A percentile compares a stretch with the other conserved stretches of the same genome.
phyloP scores from a whole-genome alignment of 2,113 vertebrate species.

The Salvelinus namaycush region DNA sequence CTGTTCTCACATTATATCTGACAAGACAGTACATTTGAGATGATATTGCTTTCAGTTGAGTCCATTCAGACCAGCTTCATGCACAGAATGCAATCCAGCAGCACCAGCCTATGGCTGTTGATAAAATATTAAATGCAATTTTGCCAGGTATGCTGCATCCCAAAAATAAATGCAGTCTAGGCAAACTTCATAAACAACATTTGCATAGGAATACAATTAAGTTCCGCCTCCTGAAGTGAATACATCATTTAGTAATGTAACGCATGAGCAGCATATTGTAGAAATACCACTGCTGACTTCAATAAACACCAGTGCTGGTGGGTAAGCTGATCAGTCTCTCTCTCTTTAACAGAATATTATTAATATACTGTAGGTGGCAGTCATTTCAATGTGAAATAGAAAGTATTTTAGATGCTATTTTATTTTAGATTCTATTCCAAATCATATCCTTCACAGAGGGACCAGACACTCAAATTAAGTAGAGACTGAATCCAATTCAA shows the following conservation, averaged over 20 bases:
- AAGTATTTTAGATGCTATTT: no score
- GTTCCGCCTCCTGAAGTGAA: not conserved
- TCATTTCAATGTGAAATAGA: no score
- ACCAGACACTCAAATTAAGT: no score
- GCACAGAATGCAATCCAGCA: not conserved
- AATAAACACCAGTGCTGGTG: no score
- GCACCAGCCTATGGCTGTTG: not conserved
- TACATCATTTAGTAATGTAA: not conserved
- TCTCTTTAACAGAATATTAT: no score
- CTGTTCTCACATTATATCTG: slow-evolving; percentile 2
- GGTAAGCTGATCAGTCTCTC: no score
- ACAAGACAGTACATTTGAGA: not conserved
- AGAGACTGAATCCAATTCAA: no score
- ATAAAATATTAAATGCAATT: slow-evolving; percentile 14
- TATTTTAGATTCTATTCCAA: no score
- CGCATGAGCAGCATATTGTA: not conserved
- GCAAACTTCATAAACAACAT: not conserved
- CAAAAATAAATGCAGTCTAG: not conserved
- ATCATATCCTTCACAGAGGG: no score
- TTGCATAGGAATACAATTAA: slow-evolving; percentile 8
- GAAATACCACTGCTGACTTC: not conserved
- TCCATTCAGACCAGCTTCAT: not conserved
- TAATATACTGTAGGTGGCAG: no score
- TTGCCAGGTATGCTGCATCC: not conserved
- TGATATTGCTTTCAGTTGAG: not conserved